These are phyloP conservation scores for Neosilurus mollespiculum DNA, from an alignment of 2,797 vertebrate genomes.

Conservation along the genomic window DNA sequence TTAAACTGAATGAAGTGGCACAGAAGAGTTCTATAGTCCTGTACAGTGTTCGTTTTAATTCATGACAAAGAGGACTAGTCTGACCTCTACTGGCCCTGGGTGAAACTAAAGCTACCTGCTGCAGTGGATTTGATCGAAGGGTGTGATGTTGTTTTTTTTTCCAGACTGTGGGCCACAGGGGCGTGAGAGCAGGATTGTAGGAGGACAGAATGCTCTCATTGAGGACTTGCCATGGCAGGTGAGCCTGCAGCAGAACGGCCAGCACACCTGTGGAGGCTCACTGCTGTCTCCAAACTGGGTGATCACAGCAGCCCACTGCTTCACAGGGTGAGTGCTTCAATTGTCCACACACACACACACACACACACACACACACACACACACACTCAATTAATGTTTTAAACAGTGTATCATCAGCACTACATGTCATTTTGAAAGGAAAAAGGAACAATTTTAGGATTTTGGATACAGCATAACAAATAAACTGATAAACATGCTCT, in stretches of 20 bases:
- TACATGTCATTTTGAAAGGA: background rate
- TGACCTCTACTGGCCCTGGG: background rate
- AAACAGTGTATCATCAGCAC: background rate
- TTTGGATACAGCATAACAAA: background rate
- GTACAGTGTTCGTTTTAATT: no score
- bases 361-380: background rate
- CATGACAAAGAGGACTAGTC: background rate
- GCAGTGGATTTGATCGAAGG: background rate
- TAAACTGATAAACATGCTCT: background rate
- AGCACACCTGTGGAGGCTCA: conserved; percentile 87
- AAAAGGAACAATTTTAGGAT: background rate
- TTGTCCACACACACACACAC: background rate
- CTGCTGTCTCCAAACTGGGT: conserved; percentile 80
- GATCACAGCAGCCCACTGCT: conserved; percentile 89
- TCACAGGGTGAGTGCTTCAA: conserved; percentile 73
- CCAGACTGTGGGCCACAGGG: conserved; percentile 73
- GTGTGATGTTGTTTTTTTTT: conserved; percentile 44
- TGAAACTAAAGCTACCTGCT: background rate
- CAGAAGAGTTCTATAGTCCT: no score
- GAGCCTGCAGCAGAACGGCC: conserved; percentile 79
- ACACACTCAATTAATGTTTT: background rate
- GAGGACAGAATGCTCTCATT: conserved; percentile 74
- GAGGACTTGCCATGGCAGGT: conserved; percentile 90
- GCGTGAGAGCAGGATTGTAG: conserved; percentile 77
- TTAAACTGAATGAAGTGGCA: background rate